Base-by-base conservation (phyloP, 2,888 invertebrate species). In the Rotaria magnacalcarata region DNA sequence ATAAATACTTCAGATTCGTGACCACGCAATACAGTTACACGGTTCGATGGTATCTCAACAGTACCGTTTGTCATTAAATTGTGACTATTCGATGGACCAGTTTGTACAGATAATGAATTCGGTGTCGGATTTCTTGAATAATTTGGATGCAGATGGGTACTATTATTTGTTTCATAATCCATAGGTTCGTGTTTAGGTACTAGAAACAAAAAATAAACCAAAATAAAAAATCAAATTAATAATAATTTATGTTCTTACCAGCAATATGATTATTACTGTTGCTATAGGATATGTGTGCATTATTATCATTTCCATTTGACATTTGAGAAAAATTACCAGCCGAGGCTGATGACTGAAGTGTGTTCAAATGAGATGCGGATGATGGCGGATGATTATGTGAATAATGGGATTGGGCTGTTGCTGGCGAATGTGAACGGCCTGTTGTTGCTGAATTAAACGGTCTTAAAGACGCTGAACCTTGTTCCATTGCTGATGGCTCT, bases 1-100 rank as follows among this genome's bases (percentile, higher is more conserved):
- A 99, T 98, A 90, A 99, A 99, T 19, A 98, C 98, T 92, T 99
- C 98, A 34, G 97, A 97, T 91, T 97, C 97, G 91, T 99, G 98
- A 0, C 97, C 98, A 88, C 96, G 93, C 84, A 99, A 92, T 54
- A 96, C 96, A 2, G 96, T 97, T 0, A 97, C 96, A 92, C 96
- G 96, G 88, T 94, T 96, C 19, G 95, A 94, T 56, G 97, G 97
- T 89, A 98, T 97, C 92, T 97, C 97, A 88, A 67, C 34, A 34
- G 67, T 34, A 67, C 67, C 67, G 34, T 67, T 67, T 27, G 27
- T 34, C 67, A 67, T 67, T 34, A 34, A 6, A 67, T 67, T 67
- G 34, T 27, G 34, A 19, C 16, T 67, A 67, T 67, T 67, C 1
- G 16, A 41, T 6, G 67, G 34, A 34, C 67, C 67, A 11, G 16